These are phyloP conservation scores for Urocyon cinereoargenteus DNA, from an alignment of 2,797 vertebrate species.

Conservation along the genomic window DNA sequence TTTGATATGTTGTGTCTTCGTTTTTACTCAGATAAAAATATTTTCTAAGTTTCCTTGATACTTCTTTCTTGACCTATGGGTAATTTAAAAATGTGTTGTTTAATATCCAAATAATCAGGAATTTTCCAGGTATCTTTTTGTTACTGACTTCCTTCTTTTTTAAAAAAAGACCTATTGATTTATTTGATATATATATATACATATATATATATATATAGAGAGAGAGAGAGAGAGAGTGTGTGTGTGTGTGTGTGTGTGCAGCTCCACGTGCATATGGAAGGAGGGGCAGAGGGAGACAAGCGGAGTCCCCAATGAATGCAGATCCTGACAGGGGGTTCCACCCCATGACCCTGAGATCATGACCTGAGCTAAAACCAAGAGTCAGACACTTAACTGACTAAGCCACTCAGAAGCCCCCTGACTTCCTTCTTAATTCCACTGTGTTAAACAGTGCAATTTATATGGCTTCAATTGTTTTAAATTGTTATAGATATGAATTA, in stretches of 20 bases:
- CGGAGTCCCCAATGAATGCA: too few species aligned
- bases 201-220: not conserved
- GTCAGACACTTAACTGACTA: not conserved
- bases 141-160: not conserved
- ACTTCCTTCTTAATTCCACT: not conserved
- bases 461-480: too few species aligned
- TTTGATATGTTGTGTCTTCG: not conserved
- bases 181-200: too few species aligned
- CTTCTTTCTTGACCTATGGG: not conserved
- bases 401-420: not conserved
- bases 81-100: not conserved
- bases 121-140: not conserved
- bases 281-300: not conserved
- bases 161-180: too few species aligned
- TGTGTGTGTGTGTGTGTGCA: rapidly evolving
- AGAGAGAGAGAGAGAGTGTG: too few species aligned
- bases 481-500: too few species aligned
- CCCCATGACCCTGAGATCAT: not conserved
- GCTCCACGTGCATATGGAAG: not conserved
- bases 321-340: not conserved
- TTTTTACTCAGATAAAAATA: not conserved
- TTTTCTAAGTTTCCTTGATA: not conserved
- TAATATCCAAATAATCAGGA: not conserved
- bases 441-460: not conserved
- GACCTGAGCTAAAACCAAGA: not conserved